Percentiles rank a stretch among this genome's conserved stretches.
Conservation (phyloP, 2,113 vertebrate species). For the Oophaga pumilio region DNA sequence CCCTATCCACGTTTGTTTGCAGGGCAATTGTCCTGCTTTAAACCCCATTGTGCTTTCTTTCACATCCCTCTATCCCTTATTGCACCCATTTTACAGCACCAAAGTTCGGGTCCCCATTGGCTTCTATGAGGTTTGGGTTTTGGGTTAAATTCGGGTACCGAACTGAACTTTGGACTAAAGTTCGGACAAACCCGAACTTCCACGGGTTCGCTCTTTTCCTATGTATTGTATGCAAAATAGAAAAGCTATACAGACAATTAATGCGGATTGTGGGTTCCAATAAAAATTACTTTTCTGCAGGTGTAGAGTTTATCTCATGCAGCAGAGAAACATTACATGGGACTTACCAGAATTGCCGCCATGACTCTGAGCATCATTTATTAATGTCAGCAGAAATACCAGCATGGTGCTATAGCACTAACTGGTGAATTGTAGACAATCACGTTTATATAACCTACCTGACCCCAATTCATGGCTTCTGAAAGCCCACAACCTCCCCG, state of each 20-base stretch:
- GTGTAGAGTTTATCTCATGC: not conserved
- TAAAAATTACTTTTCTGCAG: not conserved
- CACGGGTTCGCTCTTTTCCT: no score
- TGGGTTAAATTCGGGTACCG: no score
- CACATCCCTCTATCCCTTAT: no score
- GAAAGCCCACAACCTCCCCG: not conserved
- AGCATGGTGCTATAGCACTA: not conserved
- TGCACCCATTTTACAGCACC: no score
- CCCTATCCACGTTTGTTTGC: no score
- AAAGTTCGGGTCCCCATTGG: no score
- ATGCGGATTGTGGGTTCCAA: not conserved
- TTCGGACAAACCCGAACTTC: no score
- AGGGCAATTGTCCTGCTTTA: no score
- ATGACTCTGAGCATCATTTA: not conserved
- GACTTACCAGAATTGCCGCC: not conserved
- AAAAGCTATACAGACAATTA: not conserved
- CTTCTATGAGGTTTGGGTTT: no score
- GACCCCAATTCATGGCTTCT: conserved; percentile 19
- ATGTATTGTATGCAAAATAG: not conserved
- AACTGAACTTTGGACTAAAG: no score
- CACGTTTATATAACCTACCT: conserved; percentile 8
- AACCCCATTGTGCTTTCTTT: no score
- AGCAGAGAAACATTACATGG: not conserved
- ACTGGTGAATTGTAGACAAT: not conserved
- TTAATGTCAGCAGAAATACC: conserved; percentile 13